These are phyloP conservation scores for Syngnathus scovelli DNA, from an alignment of 2,113 vertebrate genomes.

Conservation along the genomic window DNA sequence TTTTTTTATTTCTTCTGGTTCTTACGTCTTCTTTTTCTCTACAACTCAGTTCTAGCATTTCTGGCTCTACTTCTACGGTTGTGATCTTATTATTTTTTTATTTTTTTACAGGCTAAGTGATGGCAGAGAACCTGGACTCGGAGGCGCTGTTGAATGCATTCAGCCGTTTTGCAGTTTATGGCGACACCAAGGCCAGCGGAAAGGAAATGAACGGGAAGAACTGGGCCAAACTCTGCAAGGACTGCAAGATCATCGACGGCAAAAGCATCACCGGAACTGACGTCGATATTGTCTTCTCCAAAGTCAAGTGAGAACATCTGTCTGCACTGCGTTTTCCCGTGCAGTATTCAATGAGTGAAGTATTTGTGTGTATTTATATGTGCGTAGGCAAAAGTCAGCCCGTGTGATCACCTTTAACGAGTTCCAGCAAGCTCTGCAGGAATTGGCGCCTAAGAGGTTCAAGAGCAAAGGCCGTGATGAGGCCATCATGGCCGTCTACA, in stretches of 20 bases:
- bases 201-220: conserved; percentile 93
- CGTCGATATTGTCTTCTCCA: conserved; percentile 93
- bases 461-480: background rate
- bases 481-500: background rate
- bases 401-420: conserved; percentile 3
- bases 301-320: conserved; percentile 85
- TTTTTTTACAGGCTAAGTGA: conserved; percentile 31
- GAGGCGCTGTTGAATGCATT: conserved; percentile 80
- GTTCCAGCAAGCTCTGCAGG: conserved; percentile 1
- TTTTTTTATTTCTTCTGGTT: too few relatives aligned
- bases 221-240: conserved; percentile 97
- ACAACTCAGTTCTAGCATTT: background rate
- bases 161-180: conserved; percentile 87
- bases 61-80: background rate
- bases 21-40: background rate
- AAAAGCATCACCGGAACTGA: conserved; percentile 83
- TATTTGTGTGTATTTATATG: background rate
- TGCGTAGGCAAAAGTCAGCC: background rate
- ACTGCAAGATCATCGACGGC: conserved; percentile 87
- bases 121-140: conserved; percentile 78
- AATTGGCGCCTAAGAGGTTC: background rate
- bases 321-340: background rate
- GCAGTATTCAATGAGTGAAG: background rate
- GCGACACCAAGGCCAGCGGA: conserved; percentile 84
- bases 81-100: too few relatives aligned